These are phyloP conservation scores for Okamejei kenojei DNA, from an alignment of 2,797 vertebrate genomes.

Conservation along the genomic window DNA sequence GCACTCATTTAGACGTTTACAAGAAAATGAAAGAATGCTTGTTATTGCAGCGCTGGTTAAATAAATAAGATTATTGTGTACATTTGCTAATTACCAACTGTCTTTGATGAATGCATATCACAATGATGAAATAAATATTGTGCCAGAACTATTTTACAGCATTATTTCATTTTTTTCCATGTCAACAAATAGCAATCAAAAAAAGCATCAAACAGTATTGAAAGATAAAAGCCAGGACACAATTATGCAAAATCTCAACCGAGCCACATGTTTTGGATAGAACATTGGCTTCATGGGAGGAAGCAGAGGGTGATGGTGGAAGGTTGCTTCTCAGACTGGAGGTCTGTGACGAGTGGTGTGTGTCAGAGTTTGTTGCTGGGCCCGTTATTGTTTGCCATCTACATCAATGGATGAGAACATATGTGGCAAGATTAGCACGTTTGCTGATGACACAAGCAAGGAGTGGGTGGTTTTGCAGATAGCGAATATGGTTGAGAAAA, in stretches of 20 bases:
- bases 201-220: not conserved
- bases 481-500: no score
- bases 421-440: no score
- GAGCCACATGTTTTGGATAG: not conserved
- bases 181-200: slow-evolving; percentile 37
- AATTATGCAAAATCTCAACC: not conserved
- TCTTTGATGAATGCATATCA: not conserved
- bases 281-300: no score
- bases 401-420: no score
- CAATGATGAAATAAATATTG: slow-evolving; percentile 27
- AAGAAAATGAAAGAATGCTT: not conserved
- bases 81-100: slow-evolving; percentile 5
- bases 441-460: no score
- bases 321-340: no score
- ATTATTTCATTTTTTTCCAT: slow-evolving; percentile 26
- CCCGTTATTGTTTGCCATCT: no score
- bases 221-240: slow-evolving; percentile 23
- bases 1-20: not conserved
- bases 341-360: no score
- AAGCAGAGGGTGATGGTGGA: no score
- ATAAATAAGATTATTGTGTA: not conserved
- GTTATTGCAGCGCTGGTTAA: not conserved
- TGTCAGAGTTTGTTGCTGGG: no score
- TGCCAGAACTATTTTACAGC: not conserved
- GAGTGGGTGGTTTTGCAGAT: no score